Evolutionary conservation across 2,888 invertebrate genomes (phyloP), one percentile per base, ranked within the genome.

Genomic region (Dicyrtomina minuta): DNA sequence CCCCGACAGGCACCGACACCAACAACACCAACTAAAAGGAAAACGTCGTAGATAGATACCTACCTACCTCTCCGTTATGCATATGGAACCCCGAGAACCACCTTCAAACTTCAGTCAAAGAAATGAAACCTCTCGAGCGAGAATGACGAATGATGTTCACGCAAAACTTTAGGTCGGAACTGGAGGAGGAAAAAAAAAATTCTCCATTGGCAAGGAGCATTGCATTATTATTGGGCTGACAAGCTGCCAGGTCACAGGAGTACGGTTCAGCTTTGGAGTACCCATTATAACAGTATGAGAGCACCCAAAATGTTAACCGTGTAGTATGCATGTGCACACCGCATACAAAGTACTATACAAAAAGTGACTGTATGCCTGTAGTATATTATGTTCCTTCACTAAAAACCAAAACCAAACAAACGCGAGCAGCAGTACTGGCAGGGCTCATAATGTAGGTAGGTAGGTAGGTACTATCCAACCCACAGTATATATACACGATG

Each of bases 71-170:
- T 33, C 33, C 33, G 33, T 33, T 12, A 20, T 39, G 59, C 39
- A 59, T 59, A 59, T 59, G 41, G 41, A 59, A 58, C 17, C 33
- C 33, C 33, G 33, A 20, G 58, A 58, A 62, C 62, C 66, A 71
- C 68, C 71, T 71, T 71, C 67, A 71, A 71, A 71, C 67, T 62
- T 68, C 62, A 64, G 71, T 68, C 71, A 71, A 71, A 71, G 71
- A 68, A 70, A 70, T 70, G 70, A 70, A 71, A 71, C 58, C 71
- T 67, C 64, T 71, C 67, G 62, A 71, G 71, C 71, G 67, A 62
- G 71, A 71, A 71, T 71, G 71, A 71, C 71, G 71, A 71, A 71
- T 67, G 67, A 64, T 71, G 70, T 62, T 60, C 66, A 46, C 62
- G 49, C 49, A 49, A 49, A 70, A 67, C 24, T 70, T 66, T 66